A percentile compares a stretch with the other conserved stretches of the same genome.
These are phyloP conservation scores for Octomys mimax DNA, from an alignment of 2,797 vertebrate genomes.

Conservation along the genomic window DNA sequence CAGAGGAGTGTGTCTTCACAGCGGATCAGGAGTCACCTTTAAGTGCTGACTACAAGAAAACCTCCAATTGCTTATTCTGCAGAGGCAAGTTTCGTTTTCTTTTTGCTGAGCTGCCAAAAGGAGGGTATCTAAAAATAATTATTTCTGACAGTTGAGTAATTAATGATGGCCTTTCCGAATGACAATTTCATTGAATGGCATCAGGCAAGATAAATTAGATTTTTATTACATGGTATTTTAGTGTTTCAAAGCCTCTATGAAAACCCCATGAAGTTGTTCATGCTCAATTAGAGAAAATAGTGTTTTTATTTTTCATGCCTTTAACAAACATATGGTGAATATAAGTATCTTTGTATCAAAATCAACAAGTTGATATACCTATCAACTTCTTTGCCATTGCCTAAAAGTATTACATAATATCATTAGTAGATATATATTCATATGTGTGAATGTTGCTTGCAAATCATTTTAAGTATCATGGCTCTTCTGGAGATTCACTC, in stretches of 20 bases:
- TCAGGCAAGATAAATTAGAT: slow-evolving; percentile 65
- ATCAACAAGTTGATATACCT: background rate
- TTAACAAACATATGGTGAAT: background rate
- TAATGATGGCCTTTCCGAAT: slow-evolving; percentile 67
- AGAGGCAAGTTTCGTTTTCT: slow-evolving; percentile 75
- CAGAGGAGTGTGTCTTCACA: slow-evolving; percentile 54
- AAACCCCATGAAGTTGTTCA: background rate
- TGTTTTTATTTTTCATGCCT: background rate
- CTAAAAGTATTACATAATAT: background rate
- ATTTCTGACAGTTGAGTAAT: slow-evolving; percentile 77
- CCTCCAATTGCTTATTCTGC: slow-evolving; percentile 68
- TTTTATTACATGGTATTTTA: slow-evolving; percentile 65
- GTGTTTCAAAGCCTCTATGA: slow-evolving; percentile 17
- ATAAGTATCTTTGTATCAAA: slow-evolving; percentile 33
- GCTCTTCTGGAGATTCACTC: background rate
- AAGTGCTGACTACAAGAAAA: slow-evolving; percentile 79
- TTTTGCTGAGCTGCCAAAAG: slow-evolving; percentile 74
- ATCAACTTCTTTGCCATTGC: background rate
- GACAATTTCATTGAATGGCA: slow-evolving; percentile 69
- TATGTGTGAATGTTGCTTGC: background rate
- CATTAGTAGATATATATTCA: background rate
- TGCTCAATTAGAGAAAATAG: background rate
- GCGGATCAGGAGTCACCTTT: slow-evolving; percentile 77
- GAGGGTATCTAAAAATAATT: slow-evolving; percentile 79
- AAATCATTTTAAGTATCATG: background rate